phyloP scores from a whole-genome alignment of 2,797 vertebrate genomes.

The Hirundo rustica region DNA sequence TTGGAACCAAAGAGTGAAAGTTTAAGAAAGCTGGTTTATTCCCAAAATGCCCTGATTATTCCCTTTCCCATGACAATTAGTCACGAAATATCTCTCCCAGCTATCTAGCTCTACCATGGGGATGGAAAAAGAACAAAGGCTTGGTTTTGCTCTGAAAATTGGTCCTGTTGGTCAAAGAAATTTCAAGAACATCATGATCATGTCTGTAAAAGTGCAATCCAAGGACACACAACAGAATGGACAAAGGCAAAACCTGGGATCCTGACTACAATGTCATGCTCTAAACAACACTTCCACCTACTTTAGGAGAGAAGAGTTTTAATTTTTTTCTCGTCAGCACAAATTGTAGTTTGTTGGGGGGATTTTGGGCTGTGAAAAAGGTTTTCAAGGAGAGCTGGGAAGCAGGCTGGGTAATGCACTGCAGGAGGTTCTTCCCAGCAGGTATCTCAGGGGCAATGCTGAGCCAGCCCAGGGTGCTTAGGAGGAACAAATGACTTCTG shows the following conservation, averaged over 20 bases:
- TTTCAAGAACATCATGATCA: neutral
- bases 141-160: neutral
- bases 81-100: constrained; percentile 30
- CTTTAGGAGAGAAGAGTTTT: neutral
- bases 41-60: neutral
- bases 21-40: constrained; percentile 45
- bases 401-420: neutral
- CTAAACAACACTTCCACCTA: neutral
- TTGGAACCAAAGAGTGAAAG: neutral
- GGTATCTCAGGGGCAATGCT: neutral
- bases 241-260: neutral
- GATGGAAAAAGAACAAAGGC: neutral
- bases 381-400: neutral
- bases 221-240: neutral
- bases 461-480: neutral
- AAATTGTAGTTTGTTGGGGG: neutral
- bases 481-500: neutral
- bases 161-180: neutral
- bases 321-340: neutral
- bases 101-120: neutral
- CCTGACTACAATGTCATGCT: neutral
- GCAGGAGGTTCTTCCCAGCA: neutral
- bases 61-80: neutral
- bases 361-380: neutral
- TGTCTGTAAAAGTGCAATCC: neutral